phyloP scores from a whole-genome alignment of 2,888 invertebrate genomes.

The Lobophora halterata region DNA sequence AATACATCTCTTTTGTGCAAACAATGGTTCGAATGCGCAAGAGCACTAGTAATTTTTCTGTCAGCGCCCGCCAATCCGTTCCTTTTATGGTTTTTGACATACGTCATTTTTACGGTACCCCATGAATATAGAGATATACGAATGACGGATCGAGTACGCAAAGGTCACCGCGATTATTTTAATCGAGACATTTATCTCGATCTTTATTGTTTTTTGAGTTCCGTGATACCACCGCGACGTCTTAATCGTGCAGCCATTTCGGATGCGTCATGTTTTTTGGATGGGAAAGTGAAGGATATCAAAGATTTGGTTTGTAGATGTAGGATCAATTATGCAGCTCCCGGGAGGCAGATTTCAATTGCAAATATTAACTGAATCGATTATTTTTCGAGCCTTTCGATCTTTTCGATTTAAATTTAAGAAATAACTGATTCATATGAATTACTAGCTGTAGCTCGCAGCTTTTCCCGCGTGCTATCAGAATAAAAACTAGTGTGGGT shows the following conservation, averaged over 20 bases:
- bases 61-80: slow-evolving; percentile 46
- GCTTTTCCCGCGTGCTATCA: no score
- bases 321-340: slow-evolving; percentile 39
- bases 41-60: slow-evolving; percentile 55
- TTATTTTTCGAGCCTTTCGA: neutral
- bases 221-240: slow-evolving; percentile 55
- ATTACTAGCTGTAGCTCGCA: no score
- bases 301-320: slow-evolving; percentile 58
- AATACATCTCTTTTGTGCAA: slow-evolving; percentile 52
- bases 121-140: slow-evolving; percentile 60
- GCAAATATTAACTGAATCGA: slow-evolving; percentile 16
- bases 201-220: slow-evolving; percentile 66
- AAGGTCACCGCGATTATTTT: slow-evolving; percentile 71
- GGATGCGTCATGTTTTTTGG: slow-evolving; percentile 51
- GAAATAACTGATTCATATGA: no score
- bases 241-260: slow-evolving; percentile 61
- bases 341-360: slow-evolving; percentile 30
- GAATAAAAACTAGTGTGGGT: no score
- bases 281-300: slow-evolving; percentile 47
- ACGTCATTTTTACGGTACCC: slow-evolving; percentile 54
- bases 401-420: neutral
- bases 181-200: slow-evolving; percentile 71
- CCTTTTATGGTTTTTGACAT: slow-evolving; percentile 58
- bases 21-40: slow-evolving; percentile 49
- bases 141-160: slow-evolving; percentile 57